Percentiles rank a stretch among this genome's conserved stretches.
Conservation (phyloP, 2,888 invertebrate genomes). For the Ferdinandea cuprea region DNA sequence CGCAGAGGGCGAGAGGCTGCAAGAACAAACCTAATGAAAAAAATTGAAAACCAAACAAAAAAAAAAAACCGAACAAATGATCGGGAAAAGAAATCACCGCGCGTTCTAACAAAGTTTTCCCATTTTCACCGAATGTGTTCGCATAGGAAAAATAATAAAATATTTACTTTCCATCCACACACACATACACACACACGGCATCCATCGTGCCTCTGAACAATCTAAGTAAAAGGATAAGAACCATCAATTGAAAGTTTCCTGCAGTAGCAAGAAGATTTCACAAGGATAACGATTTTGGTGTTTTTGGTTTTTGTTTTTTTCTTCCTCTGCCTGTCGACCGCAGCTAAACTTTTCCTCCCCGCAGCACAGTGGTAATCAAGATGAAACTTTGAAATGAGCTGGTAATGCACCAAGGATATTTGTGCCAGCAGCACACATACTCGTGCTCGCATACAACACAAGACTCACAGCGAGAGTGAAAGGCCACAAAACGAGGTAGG, state of each 20-base stretch:
- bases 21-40: too few relatives aligned
- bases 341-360: slow-evolving; percentile 35
- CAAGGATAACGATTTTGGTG: slow-evolving; percentile 62
- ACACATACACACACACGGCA: too few relatives aligned
- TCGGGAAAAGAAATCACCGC: slow-evolving; percentile 57
- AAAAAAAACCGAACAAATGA: slow-evolving; percentile 33
- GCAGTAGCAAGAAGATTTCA: slow-evolving; percentile 52
- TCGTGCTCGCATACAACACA: background rate
- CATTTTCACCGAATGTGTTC: slow-evolving; percentile 57
- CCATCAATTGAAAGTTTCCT: slow-evolving; percentile 66
- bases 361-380: slow-evolving; percentile 67
- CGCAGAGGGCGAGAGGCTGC: slow-evolving; percentile 25
- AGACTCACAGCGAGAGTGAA: slow-evolving; percentile 15
- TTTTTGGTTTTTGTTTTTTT: slow-evolving; percentile 3
- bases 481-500: slow-evolving; percentile 30
- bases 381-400: slow-evolving; percentile 74
- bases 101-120: slow-evolving; percentile 64
- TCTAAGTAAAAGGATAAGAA: slow-evolving; percentile 69
- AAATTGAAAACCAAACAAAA: too few relatives aligned
- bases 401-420: slow-evolving; percentile 74
- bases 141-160: slow-evolving; percentile 63
- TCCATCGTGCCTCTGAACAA: slow-evolving; percentile 17
- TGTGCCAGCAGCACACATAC: slow-evolving; percentile 47
- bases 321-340: slow-evolving; percentile 12
- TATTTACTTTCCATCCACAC: slow-evolving; percentile 66